These are phyloP conservation scores for Lochmaea capreae DNA, from an alignment of 2,888 invertebrate genomes.

Conservation along the genomic window DNA sequence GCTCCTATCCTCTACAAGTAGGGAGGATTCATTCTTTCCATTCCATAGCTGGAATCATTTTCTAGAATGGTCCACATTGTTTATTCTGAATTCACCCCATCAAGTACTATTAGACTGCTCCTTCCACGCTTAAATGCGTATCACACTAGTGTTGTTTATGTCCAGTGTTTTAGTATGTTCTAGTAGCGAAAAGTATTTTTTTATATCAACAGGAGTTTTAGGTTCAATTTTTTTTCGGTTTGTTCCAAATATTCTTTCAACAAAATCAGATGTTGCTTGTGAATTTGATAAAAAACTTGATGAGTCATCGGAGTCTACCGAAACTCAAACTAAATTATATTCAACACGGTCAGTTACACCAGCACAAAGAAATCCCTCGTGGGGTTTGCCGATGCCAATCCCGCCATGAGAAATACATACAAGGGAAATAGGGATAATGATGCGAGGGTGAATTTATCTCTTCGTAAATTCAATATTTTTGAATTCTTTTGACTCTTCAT, in stretches of 20 bases:
- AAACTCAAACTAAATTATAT: slow-evolving; percentile 59
- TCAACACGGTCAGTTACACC: slow-evolving; percentile 63
- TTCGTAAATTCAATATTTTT: slow-evolving; percentile 31
- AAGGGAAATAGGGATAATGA: slow-evolving; percentile 39
- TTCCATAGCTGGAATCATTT: too few species aligned
- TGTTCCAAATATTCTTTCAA: background rate
- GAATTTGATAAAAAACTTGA: slow-evolving; percentile 8
- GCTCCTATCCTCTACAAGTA: too few species aligned
- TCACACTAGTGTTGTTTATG: too few species aligned
- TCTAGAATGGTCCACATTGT: too few species aligned
- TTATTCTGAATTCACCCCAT: too few species aligned
- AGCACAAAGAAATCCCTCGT: slow-evolving; percentile 54
- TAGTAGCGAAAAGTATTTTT: too few species aligned
- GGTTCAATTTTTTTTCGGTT: too few species aligned
- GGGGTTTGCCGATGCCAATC: slow-evolving; percentile 36
- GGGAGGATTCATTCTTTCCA: too few species aligned
- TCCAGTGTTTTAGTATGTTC: too few species aligned
- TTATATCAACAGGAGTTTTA: too few species aligned
- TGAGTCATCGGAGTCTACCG: slow-evolving; percentile 51
- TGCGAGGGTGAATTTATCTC: slow-evolving; percentile 27
- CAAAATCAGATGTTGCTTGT: background rate
- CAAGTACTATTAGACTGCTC: too few species aligned
- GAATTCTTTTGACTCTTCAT: slow-evolving; percentile 32
- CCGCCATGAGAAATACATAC: slow-evolving; percentile 32
- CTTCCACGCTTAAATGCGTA: too few species aligned